A percentile compares a stretch with the other conserved stretches of the same genome.
phyloP scores from a whole-genome alignment of 2,797 vertebrate genomes.

The Antrozous pallidus region DNA sequence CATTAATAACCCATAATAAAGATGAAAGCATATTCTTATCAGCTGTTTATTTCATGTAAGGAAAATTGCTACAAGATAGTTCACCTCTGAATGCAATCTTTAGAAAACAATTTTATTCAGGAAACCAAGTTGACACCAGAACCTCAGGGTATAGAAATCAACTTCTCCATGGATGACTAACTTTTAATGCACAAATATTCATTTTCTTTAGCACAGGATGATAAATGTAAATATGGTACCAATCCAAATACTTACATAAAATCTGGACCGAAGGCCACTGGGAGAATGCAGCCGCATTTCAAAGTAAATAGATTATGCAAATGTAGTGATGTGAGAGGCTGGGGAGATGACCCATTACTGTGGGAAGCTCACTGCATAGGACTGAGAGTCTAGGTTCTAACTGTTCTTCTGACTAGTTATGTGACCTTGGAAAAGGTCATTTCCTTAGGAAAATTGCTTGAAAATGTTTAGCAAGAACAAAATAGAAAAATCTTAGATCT shows the following conservation, averaged over 20 bases:
- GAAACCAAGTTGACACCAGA: not conserved
- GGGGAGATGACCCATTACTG: not conserved
- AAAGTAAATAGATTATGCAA: not conserved
- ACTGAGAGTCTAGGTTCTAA: not conserved
- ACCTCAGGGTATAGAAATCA: not conserved
- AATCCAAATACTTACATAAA: not conserved
- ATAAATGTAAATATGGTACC: not conserved
- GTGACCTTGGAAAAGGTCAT: not conserved
- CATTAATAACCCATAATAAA: conserved; percentile 56
- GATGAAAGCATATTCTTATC: conserved; percentile 61
- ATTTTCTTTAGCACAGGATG: not conserved
- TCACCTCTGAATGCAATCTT: conserved; percentile 23
- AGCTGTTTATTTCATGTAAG: conserved; percentile 1
- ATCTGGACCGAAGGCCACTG: not conserved
- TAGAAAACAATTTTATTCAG: conserved; percentile 11
- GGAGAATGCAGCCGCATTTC: not conserved
- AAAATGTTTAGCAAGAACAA: not conserved
- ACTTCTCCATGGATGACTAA: not conserved
- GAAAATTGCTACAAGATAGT: conserved; percentile 32
- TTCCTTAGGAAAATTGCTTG: not conserved
- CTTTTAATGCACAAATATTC: conserved; percentile 19
- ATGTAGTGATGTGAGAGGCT: not conserved
- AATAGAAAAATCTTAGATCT: not conserved
- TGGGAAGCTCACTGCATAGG: not conserved
- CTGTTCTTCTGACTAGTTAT: not conserved